Evolutionary conservation across 2,888 invertebrate species (phyloP).

Genomic region (Allygus modestus): DNA sequence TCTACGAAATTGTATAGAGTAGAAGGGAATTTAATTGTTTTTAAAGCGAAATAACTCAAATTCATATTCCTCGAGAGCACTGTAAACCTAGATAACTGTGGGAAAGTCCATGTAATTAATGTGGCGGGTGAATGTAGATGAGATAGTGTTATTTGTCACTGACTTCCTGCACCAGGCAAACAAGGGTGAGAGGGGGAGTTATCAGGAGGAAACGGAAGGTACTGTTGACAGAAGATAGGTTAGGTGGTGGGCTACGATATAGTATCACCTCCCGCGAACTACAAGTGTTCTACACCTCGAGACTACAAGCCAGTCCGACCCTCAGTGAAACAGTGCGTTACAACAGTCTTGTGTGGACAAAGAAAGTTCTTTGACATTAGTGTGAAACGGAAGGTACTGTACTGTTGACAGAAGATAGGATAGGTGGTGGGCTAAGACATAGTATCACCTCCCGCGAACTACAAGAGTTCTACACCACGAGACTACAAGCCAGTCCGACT

Average conservation of each 20-base stretch:
- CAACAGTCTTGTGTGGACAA: no score
- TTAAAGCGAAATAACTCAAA: no score
- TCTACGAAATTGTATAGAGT: no score
- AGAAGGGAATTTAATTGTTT: no score
- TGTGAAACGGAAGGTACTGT: constrained; percentile 57
- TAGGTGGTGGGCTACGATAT: constrained; percentile 29
- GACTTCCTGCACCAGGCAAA: constrained; percentile 57
- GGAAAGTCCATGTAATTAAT: constrained; percentile 48
- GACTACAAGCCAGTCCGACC: not conserved
- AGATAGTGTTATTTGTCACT: constrained; percentile 51
- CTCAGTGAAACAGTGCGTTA: not conserved
- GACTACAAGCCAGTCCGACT: not conserved
- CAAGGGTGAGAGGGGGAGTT: constrained; percentile 51
- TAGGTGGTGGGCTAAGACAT: constrained; percentile 23
- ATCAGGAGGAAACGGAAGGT: constrained; percentile 61
- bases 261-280: constrained; percentile 23
- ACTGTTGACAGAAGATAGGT: constrained; percentile 60
- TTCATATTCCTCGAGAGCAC: not conserved
- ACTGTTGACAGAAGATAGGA: constrained; percentile 61
- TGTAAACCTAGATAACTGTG: not conserved
- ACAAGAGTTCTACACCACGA: constrained; percentile 45
- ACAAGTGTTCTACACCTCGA: constrained; percentile 44
- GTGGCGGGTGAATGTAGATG: not conserved
- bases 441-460: constrained; percentile 23
- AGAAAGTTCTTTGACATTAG: no score